phyloP scores from a whole-genome alignment of 2,113 vertebrate species.

The Centropristis striata region DNA sequence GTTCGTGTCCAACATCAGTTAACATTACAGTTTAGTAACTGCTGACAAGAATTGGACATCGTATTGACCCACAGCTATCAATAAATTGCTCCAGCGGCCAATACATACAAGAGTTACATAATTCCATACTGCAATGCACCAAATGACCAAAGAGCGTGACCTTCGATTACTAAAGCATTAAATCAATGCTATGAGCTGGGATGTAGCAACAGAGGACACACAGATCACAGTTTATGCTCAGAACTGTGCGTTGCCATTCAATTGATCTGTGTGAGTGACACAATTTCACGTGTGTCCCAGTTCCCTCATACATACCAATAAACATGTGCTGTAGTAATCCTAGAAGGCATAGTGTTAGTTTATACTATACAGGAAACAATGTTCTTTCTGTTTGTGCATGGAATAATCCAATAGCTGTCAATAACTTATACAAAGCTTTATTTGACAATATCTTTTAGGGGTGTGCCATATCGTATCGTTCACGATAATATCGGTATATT shows the following conservation, averaged over 20 bases:
- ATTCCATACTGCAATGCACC: constrained; percentile 36
- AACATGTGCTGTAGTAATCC: neutral
- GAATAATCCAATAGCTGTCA: neutral
- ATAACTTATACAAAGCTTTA: neutral
- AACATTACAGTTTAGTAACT: constrained; percentile 14
- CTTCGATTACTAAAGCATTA: constrained; percentile 26
- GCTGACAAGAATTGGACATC: constrained; percentile 36
- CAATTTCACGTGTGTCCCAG: neutral
- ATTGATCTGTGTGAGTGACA: neutral
- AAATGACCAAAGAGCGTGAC: constrained; percentile 28
- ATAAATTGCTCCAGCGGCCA: constrained; percentile 39
- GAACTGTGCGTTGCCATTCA: neutral
- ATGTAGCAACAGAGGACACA: constrained; percentile 8
- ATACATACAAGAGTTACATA: constrained; percentile 34
- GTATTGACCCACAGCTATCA: constrained; percentile 53
- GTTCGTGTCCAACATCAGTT: constrained; percentile 22
- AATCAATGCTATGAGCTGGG: constrained; percentile 44
- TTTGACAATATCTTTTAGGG: neutral
- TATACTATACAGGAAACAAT: neutral
- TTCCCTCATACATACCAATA: neutral
- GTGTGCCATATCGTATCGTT: no score
- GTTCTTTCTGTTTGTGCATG: neutral
- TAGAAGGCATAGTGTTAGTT: neutral
- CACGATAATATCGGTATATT: no score
- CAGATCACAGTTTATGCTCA: neutral